phyloP scores from a whole-genome alignment of 2,888 invertebrate genomes.

The Gastracanthus pulcherrimus region DNA sequence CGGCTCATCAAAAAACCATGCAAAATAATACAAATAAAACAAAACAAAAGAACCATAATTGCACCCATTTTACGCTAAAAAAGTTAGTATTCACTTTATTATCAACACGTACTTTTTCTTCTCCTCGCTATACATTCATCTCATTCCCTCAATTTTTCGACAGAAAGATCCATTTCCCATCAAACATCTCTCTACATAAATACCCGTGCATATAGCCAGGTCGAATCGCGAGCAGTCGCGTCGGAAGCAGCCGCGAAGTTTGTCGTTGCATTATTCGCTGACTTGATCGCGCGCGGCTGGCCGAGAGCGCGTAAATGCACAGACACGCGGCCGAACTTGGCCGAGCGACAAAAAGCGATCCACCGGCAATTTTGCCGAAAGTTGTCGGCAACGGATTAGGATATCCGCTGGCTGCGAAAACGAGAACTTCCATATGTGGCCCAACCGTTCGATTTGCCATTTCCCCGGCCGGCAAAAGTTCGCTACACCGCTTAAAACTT shows the following conservation, averaged over 20 bases:
- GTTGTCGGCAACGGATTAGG: constrained; percentile 43
- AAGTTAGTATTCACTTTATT: too few species aligned
- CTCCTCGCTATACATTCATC: too few species aligned
- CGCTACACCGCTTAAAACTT: too few species aligned
- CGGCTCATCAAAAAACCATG: too few species aligned
- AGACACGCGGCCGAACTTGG: constrained; percentile 53
- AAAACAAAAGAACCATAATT: too few species aligned
- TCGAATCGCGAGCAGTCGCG: not conserved
- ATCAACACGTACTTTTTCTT: too few species aligned
- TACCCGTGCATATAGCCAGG: not conserved
- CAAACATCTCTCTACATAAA: not conserved
- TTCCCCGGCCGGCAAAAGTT: not conserved
- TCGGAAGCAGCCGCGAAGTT: constrained; percentile 53
- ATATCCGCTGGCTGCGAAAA: constrained; percentile 2
- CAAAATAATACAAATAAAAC: too few species aligned
- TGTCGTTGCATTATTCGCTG: constrained; percentile 64
- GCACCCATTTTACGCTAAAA: too few species aligned
- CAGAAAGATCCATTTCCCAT: not conserved
- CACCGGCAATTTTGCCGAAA: constrained; percentile 16
- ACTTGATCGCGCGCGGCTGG: too few species aligned
- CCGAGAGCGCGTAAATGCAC: too few species aligned
- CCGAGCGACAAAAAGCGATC: constrained; percentile 59
- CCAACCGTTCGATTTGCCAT: constrained; percentile 7
- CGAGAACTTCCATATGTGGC: not conserved
- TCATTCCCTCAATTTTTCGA: too few species aligned